Base-by-base conservation (phyloP, 2,797 vertebrate species). In the Vultur gryphus region DNA sequence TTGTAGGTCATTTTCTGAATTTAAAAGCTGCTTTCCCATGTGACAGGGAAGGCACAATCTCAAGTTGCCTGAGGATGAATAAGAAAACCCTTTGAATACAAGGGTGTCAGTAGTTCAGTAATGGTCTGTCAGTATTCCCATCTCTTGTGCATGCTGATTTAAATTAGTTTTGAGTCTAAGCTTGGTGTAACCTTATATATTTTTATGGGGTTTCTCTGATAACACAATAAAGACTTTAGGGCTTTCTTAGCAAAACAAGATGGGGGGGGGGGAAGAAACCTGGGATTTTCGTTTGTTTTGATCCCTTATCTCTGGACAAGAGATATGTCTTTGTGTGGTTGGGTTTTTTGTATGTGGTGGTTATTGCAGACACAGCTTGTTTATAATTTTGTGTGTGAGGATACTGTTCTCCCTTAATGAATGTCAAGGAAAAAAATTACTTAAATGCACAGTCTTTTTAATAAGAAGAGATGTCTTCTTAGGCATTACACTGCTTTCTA, bases 251-350 rank as follows among this genome's bases (percentile, higher is more conserved):
- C 18, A 28, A 89, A 92, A 89, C 44, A 79, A 65, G 72, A 23
- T 2, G 3, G 31, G 16, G 6, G 6, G 13, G 4, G 2, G 3
- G 1, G 3, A 15, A 14, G 6, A 51, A 79, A 46, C 51, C 10
- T 81, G 43, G 21, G 25, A 20, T 54, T 67, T 82, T 90, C 48
- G 9, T 66, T 85, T 85, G 23, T 5, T 86, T 87, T 61, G 19
- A 14, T 88, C 35, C 33, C 10, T 71, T 79, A 16, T 62, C 20
- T 79, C 11, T 58, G 8, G 8, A 9, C 8, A 9, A 62, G 61
- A 75, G 67, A 49, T 6, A 43, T 54, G 39, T 25, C 35, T 81
- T 78, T 70, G 9, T 2, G 2, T 6, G 17, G 19, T 62, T 94
- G 37, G 5, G 2, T 1, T 75, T 93, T 86, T 82, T 65, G 3